These are phyloP conservation scores for Drosophila mayri DNA, from an alignment of 1,140 invertebrate genomes.

Conservation along the genomic window DNA sequence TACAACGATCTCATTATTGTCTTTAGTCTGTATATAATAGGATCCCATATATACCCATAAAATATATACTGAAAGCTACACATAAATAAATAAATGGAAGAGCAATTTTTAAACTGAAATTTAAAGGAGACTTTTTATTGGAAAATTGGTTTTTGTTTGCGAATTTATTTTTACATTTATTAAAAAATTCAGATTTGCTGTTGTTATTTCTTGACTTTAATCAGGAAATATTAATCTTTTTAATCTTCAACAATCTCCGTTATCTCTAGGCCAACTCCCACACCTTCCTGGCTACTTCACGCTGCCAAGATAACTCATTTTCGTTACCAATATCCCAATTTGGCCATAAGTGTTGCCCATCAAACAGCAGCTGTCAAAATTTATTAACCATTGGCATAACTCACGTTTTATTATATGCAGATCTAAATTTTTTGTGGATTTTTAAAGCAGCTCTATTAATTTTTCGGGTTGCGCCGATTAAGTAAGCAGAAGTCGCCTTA, in stretches of 20 bases:
- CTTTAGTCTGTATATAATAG: constrained; percentile 28
- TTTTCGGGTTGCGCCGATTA: constrained; percentile 65
- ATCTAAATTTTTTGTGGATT: constrained; percentile 27
- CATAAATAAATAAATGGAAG: constrained; percentile 19
- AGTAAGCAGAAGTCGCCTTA: constrained; percentile 35
- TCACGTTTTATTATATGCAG: constrained; percentile 34
- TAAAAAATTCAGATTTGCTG: not conserved
- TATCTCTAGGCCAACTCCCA: constrained; percentile 16
- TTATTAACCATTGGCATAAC: constrained; percentile 56
- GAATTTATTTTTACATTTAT: too few relatives aligned
- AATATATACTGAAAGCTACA: constrained; percentile 37
- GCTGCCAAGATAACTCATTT: constrained; percentile 32
- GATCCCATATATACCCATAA: not conserved
- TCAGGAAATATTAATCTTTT: not conserved
- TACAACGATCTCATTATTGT: constrained; percentile 70
- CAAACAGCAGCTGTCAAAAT: constrained; percentile 60
- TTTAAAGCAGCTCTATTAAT: constrained; percentile 72
- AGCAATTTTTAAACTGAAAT: constrained; percentile 44
- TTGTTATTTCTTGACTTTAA: not conserved
- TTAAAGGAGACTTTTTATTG: constrained; percentile 2
- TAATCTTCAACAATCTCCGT: not conserved
- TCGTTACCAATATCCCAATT: constrained; percentile 17
- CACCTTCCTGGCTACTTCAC: constrained; percentile 15
- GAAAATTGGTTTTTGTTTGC: not conserved
- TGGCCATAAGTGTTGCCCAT: constrained; percentile 29